Evolutionary conservation across 2,888 invertebrate species (phyloP), one percentile per base, ranked within the genome.

Genomic region (Cataglyphis rosenhaueri): DNA sequence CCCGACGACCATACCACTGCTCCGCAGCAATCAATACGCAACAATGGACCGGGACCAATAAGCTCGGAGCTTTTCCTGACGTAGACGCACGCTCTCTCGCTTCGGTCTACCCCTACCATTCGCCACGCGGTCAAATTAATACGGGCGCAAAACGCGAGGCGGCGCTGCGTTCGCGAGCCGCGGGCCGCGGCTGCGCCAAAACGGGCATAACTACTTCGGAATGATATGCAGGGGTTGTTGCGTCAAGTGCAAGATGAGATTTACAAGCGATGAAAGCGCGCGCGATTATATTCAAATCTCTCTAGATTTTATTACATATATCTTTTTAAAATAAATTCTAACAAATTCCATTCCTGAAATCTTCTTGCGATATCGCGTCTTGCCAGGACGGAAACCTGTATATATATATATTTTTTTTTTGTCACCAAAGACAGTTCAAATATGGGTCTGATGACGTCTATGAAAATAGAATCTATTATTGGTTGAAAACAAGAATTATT

Each of bases 41-140:
- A 94, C 94, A 94, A 93, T 93, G 93, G 93, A 93, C 94, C 91
- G 93, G 93, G 93, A 94, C 94, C 94, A 94, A 94, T 94, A 93
- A 94, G 94, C 94, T 93, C 92, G 90, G 92, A 93, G 94, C 94
- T 94, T 94, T 94, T 91, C 93, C 92, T 93, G 93, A 93, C 93
- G 93, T 93, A 92, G 92, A 91, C 89, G 92, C 91, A 88, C 90
- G 90, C 91, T 90, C 92, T 89, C 91, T 91, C 88, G 89, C 92
- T 79, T 76, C 75, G 62, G 84, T 81, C 66, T 55, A 65, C 78
- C 59, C 88, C 86, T 82, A 86, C 89, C 82, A 85, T 18, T 65
- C 59, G 21, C 44, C 32, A 70, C 55, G 52, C 66, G 76, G 70
- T 10, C 59, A 61, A 48, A 41, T 59, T 84, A 12, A 61, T 85